These are phyloP conservation scores for Parasteatoda tepidariorum DNA, from an alignment of 1,140 invertebrate genomes.

Conservation along the genomic window DNA sequence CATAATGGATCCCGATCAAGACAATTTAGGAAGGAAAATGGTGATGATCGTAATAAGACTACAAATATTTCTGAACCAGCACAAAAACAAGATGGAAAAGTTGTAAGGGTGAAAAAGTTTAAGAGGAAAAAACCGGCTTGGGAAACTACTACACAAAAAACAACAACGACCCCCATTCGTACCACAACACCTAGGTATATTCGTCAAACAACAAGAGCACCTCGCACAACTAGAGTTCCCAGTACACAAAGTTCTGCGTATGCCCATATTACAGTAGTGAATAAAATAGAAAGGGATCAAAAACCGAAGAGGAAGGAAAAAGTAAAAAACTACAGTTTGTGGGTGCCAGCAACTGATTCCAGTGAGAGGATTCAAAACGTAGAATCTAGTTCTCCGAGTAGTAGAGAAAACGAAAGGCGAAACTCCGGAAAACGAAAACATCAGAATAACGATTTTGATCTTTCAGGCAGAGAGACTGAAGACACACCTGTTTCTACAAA, in stretches of 20 bases:
- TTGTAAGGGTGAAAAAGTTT: conserved; percentile 26
- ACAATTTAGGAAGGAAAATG: neutral
- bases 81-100: neutral
- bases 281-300: conserved; percentile 16
- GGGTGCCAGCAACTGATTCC: neutral
- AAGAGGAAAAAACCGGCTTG: neutral
- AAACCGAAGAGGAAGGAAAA: conserved; percentile 26
- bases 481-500: neutral
- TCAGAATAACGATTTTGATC: neutral
- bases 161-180: neutral
- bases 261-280: conserved; percentile 45
- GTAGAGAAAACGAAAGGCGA: neutral
- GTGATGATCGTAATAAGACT: neutral
- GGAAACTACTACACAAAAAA: neutral
- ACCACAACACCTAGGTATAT: neutral
- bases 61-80: neutral
- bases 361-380: neutral
- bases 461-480: too few relatives aligned
- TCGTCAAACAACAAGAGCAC: neutral
- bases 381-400: neutral
- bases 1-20: conserved; percentile 2
- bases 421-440: neutral
- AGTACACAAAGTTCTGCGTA: neutral
- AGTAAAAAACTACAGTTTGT: conserved; percentile 1
- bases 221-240: neutral